Percentiles rank a stretch among this genome's conserved stretches.
Evolutionary conservation across 2,113 vertebrate species (phyloP).

Genomic region (Istiophorus platypterus): DNA sequence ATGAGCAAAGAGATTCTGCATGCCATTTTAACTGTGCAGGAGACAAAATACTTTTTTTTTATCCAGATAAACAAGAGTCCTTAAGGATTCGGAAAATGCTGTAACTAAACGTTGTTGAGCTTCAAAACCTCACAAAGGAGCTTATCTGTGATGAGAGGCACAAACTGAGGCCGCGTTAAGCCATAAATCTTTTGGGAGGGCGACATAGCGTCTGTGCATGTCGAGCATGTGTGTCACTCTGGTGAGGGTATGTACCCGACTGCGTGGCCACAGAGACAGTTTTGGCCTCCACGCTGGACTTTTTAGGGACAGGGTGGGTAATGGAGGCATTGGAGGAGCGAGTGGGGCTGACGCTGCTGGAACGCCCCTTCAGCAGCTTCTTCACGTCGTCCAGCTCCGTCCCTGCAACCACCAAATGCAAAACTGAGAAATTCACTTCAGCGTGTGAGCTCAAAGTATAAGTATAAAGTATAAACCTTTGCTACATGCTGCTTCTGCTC

Average conservation of each 20-base stretch:
- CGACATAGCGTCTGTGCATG: constrained; percentile 49
- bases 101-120: background rate
- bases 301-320: constrained; percentile 74
- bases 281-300: constrained; percentile 64
- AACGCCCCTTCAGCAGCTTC: constrained; percentile 80
- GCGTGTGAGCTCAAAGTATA: background rate
- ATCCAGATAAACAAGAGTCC: background rate
- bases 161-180: constrained; percentile 5
- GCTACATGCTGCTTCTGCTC: background rate
- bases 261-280: constrained; percentile 74
- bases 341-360: constrained; percentile 77
- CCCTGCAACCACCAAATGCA: constrained; percentile 53
- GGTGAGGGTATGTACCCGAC: constrained; percentile 63
- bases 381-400: constrained; percentile 82
- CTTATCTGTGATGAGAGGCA: background rate
- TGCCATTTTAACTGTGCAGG: background rate
- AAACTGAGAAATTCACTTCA: background rate
- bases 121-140: background rate
- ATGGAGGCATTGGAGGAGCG: constrained; percentile 72
- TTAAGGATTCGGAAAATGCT: background rate
- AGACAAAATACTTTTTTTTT: background rate
- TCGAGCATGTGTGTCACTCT: constrained; percentile 4
- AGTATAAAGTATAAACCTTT: too few relatives aligned
- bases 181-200: background rate
- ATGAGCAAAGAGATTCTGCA: background rate